Conservation (phyloP, 2,888 invertebrate genomes). For the Mythimna lalbum region DNA sequence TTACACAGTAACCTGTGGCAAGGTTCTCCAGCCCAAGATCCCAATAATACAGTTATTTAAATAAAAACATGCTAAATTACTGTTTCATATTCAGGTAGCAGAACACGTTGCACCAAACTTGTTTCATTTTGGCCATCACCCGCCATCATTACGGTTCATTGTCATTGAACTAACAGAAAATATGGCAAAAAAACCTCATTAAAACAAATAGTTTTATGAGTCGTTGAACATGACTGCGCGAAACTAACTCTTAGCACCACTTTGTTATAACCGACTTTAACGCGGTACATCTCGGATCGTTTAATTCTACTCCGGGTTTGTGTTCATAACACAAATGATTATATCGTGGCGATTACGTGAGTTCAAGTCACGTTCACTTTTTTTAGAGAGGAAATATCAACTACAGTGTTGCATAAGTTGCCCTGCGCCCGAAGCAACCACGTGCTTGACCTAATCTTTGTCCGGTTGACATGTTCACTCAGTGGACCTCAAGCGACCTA, state of each 20-base stretch:
- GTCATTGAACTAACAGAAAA: conserved; percentile 71
- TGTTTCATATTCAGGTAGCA: neutral
- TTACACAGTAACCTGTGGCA: too few relatives aligned
- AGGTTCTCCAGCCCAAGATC: too few relatives aligned
- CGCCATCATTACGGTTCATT: conserved; percentile 68
- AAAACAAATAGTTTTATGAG: conserved; percentile 54
- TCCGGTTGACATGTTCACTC: conserved; percentile 4
- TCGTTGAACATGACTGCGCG: conserved; percentile 42
- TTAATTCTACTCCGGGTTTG: conserved; percentile 71
- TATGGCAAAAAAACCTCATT: conserved; percentile 60
- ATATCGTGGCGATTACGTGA: conserved; percentile 80
- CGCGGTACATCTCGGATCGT: conserved; percentile 65
- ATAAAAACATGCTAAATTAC: conserved; percentile 10
- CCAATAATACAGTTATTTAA: too few relatives aligned
- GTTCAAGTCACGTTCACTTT: conserved; percentile 83
- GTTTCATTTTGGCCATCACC: conserved; percentile 19
- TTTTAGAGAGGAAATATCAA: conserved; percentile 84
- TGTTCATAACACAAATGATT: conserved; percentile 74
- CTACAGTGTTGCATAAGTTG: conserved; percentile 67
- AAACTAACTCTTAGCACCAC: conserved; percentile 67
- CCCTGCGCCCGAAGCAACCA: conserved; percentile 65
- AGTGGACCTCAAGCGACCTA: neutral
- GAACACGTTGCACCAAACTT: conserved; percentile 5
- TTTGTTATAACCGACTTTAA: conserved; percentile 57
- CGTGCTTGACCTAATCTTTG: conserved; percentile 67